Conservation (phyloP, 2,797 vertebrate genomes). For the Numenius phaeopus region DNA sequence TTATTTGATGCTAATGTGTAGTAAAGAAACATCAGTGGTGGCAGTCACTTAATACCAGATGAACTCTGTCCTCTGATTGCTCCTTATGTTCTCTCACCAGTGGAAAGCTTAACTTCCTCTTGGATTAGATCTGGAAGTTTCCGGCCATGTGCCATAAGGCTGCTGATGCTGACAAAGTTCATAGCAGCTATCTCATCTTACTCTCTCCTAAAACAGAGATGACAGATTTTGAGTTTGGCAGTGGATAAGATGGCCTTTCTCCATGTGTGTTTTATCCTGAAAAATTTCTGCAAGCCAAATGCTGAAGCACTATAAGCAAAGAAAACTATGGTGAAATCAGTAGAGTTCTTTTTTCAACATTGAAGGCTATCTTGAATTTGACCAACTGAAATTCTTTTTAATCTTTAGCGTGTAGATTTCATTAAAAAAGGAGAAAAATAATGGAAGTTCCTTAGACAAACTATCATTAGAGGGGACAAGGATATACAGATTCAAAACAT, state of each 20-base stretch:
- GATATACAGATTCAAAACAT: background rate
- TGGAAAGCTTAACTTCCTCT: background rate
- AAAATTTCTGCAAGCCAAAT: background rate
- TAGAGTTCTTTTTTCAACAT: background rate
- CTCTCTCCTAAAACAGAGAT: background rate
- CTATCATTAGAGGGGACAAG: background rate
- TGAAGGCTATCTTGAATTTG: background rate
- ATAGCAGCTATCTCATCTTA: background rate
- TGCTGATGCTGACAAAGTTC: background rate
- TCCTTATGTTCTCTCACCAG: background rate
- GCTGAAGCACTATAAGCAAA: background rate
- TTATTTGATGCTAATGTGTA: background rate
- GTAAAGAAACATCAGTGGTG: background rate
- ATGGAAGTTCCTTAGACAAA: background rate
- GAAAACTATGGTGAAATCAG: background rate
- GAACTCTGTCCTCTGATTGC: background rate
- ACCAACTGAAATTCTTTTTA: background rate
- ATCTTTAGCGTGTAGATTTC: background rate
- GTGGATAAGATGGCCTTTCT: background rate
- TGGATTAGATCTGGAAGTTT: background rate
- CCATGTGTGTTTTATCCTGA: background rate
- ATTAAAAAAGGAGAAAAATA: background rate
- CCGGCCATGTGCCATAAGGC: background rate
- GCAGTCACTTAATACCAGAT: background rate
- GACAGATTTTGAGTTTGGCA: background rate